Evolutionary conservation across 2,113 vertebrate species (phyloP).

Genomic region (Aramus guarauna): DNA sequence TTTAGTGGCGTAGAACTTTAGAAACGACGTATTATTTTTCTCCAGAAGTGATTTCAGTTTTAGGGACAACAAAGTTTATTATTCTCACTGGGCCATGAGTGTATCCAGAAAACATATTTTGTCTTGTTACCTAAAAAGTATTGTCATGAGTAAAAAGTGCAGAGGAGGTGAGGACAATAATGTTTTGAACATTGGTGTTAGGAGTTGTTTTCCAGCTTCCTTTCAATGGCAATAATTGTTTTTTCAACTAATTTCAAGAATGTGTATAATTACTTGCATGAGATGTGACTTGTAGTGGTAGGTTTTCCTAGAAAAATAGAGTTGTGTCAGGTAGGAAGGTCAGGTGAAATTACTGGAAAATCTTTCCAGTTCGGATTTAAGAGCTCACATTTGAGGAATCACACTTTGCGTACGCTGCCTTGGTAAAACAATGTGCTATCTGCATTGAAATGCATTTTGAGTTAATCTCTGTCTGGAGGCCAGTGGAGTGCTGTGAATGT

Average conservation of each 20-base stretch:
- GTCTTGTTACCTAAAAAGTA: neutral
- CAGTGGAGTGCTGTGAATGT: slow-evolving; percentile 1
- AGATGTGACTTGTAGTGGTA: neutral
- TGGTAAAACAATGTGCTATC: neutral
- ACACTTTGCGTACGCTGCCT: neutral
- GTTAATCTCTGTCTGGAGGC: neutral
- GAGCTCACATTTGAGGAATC: neutral
- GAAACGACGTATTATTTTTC: neutral
- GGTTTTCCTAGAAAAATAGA: neutral
- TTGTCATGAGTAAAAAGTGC: neutral
- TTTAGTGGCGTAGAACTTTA: neutral
- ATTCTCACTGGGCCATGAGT: neutral
- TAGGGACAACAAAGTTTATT: neutral
- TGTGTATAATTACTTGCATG: neutral
- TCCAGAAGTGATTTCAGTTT: neutral
- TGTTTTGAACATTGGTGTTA: neutral
- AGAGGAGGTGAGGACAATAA: neutral
- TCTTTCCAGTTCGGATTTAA: neutral
- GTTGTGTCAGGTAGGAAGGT: neutral
- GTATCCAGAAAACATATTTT: neutral
- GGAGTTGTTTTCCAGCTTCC: neutral
- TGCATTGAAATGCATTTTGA: neutral
- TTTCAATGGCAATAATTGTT: neutral
- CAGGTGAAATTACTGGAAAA: neutral
- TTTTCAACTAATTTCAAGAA: neutral